Evolutionary conservation across 2,797 vertebrate genomes (phyloP), one percentile per base, ranked within the genome.

Genomic region (Lithobates pipiens): DNA sequence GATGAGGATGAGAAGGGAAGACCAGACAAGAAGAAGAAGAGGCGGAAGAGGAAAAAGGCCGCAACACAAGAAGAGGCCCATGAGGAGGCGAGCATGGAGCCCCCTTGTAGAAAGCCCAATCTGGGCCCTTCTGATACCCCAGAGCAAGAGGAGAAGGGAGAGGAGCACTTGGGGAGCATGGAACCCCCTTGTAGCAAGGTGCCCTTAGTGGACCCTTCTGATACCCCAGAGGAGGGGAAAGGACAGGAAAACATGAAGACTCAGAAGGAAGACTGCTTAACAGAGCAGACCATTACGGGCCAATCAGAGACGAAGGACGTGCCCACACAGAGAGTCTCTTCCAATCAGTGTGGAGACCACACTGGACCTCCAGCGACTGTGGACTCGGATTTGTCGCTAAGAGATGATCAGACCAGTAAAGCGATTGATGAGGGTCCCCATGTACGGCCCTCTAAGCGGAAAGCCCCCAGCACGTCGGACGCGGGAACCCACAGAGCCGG

Each of bases 401-500:
- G 8, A 39, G 39, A 39, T 9, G 1, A 9, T 10, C 16, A 36
- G 9, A 16, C 21, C 34, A 29, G 9, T 6, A 63, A 44, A 46
- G 15, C 16, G 11, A 27, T 46, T 10, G 63, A 23, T 23, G 7
- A 2, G 23, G 54, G 54, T 23, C 29, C 39, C 8, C 21, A 23
- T 16, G 0, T 6, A n/a, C 67, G 21, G 70, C 79, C 84, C 34
- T 13, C 50, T 65, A 61, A 1, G 83, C 85, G 1, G 63, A 70
- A 32, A 77, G 76, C 50, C 88, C 85, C 80, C 93, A 91, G 81
- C 10, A 93, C 90, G 71, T 88, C 86, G 0, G 97, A 97, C 6
- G 83, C 94, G 5, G 98, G 97, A 57, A 92, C 95, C 0, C 98
- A 99, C 89, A 90, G 98, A 63, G 98, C 98, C 0, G 98, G 98